Evolutionary conservation across 2,888 invertebrate genomes (phyloP).

Genomic region (Physocephala rufipes): DNA sequence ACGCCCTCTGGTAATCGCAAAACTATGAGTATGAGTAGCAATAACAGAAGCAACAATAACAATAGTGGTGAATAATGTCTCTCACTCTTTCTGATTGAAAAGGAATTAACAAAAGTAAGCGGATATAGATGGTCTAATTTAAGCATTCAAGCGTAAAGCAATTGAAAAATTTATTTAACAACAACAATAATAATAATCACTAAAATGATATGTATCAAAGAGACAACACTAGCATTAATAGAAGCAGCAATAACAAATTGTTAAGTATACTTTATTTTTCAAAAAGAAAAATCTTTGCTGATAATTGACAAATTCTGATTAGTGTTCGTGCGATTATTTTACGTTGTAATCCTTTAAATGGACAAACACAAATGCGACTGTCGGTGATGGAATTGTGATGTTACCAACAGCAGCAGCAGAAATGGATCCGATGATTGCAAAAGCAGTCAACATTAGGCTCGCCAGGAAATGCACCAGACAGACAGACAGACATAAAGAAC

Average conservation of each 20-base stretch:
- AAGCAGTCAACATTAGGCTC: constrained; percentile 55
- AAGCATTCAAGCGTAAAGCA: constrained; percentile 44
- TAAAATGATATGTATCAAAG: constrained; percentile 40
- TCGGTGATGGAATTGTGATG: not conserved
- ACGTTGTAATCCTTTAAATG: not conserved
- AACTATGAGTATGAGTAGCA: too few species aligned
- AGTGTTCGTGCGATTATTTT: not conserved
- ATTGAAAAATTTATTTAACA: constrained; percentile 41
- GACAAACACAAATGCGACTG: too few species aligned
- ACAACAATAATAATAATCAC: too few species aligned
- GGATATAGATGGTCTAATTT: not conserved
- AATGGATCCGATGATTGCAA: constrained; percentile 25
- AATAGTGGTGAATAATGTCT: not conserved
- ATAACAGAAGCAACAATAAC: constrained; percentile 42
- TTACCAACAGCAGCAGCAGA: constrained; percentile 4
- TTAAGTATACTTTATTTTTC: constrained; percentile 30
- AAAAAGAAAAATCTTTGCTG: constrained; percentile 28
- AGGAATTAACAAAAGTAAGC: constrained; percentile 21
- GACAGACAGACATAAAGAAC: constrained; percentile 29
- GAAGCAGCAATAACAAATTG: constrained; percentile 7
- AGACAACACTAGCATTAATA: not conserved
- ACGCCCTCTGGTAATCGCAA: too few species aligned
- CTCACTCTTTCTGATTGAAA: constrained; percentile 39
- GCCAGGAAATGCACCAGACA: constrained; percentile 60
- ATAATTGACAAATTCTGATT: constrained; percentile 32